Evolutionary conservation across 2,797 vertebrate genomes (phyloP).

Genomic region (Urosaurus nigricauda): DNA sequence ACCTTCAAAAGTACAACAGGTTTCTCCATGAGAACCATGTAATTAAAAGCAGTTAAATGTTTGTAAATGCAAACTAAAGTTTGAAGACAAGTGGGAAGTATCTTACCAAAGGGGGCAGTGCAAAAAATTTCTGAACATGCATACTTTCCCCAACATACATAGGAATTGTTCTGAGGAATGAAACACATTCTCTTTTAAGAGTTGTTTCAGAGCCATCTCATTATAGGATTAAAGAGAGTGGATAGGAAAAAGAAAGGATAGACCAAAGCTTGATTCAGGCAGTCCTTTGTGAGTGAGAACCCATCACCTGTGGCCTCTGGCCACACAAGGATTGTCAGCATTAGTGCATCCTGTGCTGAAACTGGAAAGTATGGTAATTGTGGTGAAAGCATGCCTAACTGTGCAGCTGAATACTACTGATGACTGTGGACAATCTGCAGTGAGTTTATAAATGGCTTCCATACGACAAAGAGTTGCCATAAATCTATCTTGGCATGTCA

Average conservation of each 20-base stretch:
- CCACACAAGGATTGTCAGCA: not conserved
- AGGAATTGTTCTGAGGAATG: not conserved
- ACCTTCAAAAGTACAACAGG: not conserved
- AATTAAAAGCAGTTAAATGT: not conserved
- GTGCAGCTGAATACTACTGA: not conserved
- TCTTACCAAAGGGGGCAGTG: not conserved
- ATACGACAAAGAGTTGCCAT: not conserved
- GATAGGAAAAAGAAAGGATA: not conserved
- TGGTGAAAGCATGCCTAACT: not conserved
- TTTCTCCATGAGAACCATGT: not conserved
- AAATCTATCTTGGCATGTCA: not conserved
- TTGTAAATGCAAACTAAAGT: no score
- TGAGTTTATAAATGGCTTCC: not conserved
- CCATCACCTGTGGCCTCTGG: not conserved
- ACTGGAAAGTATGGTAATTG: not conserved
- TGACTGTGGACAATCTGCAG: not conserved
- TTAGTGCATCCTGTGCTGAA: not conserved
- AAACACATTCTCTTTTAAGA: not conserved
- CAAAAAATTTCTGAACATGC: not conserved
- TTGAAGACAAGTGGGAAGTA: not conserved
- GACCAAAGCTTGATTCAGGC: not conserved
- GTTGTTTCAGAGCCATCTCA: not conserved
- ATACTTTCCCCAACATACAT: not conserved
- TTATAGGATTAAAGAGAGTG: not conserved
- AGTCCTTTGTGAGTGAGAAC: not conserved